A percentile compares a stretch with the other conserved stretches of the same genome.
Evolutionary conservation across 2,888 invertebrate genomes (phyloP).

Genomic region (Oligia latruncula): DNA sequence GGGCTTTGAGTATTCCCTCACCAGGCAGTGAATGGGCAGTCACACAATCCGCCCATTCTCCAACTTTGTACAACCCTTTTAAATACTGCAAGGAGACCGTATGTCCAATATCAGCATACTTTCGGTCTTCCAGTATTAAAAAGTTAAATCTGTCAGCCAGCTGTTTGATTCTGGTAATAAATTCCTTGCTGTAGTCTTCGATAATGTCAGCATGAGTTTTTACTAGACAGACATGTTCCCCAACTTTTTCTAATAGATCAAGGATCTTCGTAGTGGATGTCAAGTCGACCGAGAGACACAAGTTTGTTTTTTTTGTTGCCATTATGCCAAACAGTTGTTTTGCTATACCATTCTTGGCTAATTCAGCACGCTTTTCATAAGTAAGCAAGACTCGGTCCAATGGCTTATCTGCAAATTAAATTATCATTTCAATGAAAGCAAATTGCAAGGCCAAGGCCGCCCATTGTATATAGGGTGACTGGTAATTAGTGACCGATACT

Average conservation of each 20-base stretch:
- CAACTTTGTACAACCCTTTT: constrained; percentile 93
- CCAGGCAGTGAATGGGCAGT: constrained; percentile 98
- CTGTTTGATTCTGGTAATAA: constrained; percentile 91
- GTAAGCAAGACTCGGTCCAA: constrained; percentile 89
- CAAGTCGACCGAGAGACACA: constrained; percentile 97
- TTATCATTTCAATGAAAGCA: not conserved
- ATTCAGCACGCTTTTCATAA: constrained; percentile 91
- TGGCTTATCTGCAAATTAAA: constrained; percentile 73
- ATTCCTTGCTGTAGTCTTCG: constrained; percentile 93
- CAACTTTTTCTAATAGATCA: constrained; percentile 93
- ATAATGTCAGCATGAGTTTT: constrained; percentile 98
- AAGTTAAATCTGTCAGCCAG: constrained; percentile 95
- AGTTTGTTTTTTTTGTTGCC: constrained; percentile 95
- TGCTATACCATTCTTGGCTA: constrained; percentile 91
- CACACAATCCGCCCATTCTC: constrained; percentile 97
- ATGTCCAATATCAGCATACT: constrained; percentile 99
- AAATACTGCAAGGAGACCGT: constrained; percentile 96
- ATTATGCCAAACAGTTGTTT: constrained; percentile 94
- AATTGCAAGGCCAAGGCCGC: not conserved
- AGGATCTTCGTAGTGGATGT: constrained; percentile 93
- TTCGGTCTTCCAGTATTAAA: constrained; percentile 98
- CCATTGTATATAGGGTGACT: too few relatives aligned
- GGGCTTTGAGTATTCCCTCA: constrained; percentile 91
- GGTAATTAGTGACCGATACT: too few relatives aligned
- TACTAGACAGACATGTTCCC: constrained; percentile 95